phyloP scores from a whole-genome alignment of 1,140 invertebrate species.

The Phocides pigmalion region DNA sequence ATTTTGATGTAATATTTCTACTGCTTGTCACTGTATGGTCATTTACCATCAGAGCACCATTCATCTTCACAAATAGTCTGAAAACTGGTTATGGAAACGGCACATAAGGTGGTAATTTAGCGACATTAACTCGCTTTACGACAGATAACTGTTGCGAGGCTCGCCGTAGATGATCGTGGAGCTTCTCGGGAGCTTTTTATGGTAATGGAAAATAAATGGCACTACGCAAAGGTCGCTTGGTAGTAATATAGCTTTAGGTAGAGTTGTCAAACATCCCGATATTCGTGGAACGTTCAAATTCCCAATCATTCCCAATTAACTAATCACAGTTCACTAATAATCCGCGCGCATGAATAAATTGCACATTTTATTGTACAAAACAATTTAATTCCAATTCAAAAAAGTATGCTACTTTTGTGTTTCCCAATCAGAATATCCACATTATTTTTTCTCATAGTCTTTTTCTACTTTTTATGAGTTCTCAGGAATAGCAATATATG shows the following conservation, averaged over 20 bases:
- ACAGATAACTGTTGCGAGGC: conserved; percentile 14
- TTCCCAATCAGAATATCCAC: no score
- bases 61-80: conserved; percentile 13
- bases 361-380: no score
- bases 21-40: neutral
- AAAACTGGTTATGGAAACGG: conserved; percentile 9
- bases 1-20: no score
- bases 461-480: no score
- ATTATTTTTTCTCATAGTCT: no score
- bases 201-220: neutral
- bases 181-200: neutral
- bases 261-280: neutral
- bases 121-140: conserved; percentile 11
- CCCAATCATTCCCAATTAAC: no score
- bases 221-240: neutral
- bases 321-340: no score
- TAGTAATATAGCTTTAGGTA: neutral
- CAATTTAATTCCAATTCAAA: no score
- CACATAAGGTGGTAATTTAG: conserved; percentile 18
- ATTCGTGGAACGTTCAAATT: no score
- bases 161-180: neutral
- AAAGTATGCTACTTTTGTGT: no score
- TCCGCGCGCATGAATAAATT: no score
- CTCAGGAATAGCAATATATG: no score
- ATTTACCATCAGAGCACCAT: neutral